Conservation (phyloP, 2,113 vertebrate genomes). For the Saiga tatarica region DNA sequence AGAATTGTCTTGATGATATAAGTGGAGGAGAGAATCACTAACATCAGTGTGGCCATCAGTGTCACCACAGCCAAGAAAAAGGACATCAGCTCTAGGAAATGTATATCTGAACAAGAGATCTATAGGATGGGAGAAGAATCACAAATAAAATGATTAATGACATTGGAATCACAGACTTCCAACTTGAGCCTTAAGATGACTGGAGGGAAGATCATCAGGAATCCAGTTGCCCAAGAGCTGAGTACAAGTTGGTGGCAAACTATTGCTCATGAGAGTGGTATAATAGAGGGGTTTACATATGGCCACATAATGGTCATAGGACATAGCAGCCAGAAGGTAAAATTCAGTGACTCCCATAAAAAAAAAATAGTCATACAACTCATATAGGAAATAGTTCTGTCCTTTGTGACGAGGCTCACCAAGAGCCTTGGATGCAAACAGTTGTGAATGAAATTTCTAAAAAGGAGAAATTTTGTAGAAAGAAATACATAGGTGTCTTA, state of each 20-base stretch:
- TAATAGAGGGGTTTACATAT: slow-evolving; percentile 60
- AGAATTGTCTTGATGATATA: background rate
- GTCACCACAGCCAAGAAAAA: background rate
- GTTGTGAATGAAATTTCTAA: background rate
- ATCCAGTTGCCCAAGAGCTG: slow-evolving; percentile 38
- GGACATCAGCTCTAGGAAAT: background rate
- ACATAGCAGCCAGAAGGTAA: slow-evolving; percentile 49
- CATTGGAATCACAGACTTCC: slow-evolving; percentile 47
- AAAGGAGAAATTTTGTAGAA: slow-evolving; percentile 41
- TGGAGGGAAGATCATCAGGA: slow-evolving; percentile 40
- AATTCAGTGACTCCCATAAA: slow-evolving; percentile 33
- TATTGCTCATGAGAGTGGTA: slow-evolving; percentile 44
- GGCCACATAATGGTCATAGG: slow-evolving; percentile 31
- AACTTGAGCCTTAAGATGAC: background rate
- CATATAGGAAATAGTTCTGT: slow-evolving; percentile 25
- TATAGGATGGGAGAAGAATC: slow-evolving; percentile 50
- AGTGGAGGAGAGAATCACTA: background rate
- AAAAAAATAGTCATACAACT: background rate
- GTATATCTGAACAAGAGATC: slow-evolving; percentile 55
- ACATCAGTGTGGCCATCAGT: background rate
- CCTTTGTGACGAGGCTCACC: background rate
- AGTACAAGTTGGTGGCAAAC: slow-evolving; percentile 28
- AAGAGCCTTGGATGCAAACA: slow-evolving; percentile 34
- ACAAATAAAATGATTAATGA: slow-evolving; percentile 50
- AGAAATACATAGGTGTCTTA: slow-evolving; percentile 50